Conservation (phyloP, 2,797 vertebrate genomes). For the Scolopax rusticola region DNA sequence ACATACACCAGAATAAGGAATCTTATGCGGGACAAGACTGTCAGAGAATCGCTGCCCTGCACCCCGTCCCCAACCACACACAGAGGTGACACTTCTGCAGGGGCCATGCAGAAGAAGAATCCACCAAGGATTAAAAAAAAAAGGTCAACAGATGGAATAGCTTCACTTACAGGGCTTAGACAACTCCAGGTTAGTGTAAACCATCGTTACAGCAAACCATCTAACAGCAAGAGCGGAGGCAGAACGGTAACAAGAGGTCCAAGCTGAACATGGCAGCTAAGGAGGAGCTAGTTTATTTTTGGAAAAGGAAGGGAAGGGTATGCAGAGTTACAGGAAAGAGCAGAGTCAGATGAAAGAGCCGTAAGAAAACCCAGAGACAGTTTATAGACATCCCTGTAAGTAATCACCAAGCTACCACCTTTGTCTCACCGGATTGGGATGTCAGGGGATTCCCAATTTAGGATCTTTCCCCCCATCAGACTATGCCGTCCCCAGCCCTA, state of each 20-base stretch:
- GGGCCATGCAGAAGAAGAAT: not conserved
- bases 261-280: not conserved
- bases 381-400: slow-evolving; percentile 41
- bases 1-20: not conserved
- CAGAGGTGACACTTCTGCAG: not conserved
- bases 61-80: not conserved
- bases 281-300: slow-evolving; percentile 7
- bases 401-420: not conserved
- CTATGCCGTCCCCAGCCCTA: slow-evolving; percentile 16
- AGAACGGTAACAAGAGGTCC: not conserved
- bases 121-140: not conserved
- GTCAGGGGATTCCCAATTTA: slow-evolving; percentile 23
- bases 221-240: slow-evolving; percentile 13
- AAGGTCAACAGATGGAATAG: not conserved
- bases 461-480: slow-evolving; percentile 45
- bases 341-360: not conserved
- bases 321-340: slow-evolving; percentile 3
- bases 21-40: not conserved
- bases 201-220: not conserved
- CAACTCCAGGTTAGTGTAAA: not conserved
- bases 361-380: slow-evolving; percentile 25
- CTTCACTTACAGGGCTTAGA: not conserved
- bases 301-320: slow-evolving; percentile 35
- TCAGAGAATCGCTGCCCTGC: not conserved
- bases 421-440: not conserved